Conservation (phyloP, 2,113 vertebrate species). For the Zeus faber region DNA sequence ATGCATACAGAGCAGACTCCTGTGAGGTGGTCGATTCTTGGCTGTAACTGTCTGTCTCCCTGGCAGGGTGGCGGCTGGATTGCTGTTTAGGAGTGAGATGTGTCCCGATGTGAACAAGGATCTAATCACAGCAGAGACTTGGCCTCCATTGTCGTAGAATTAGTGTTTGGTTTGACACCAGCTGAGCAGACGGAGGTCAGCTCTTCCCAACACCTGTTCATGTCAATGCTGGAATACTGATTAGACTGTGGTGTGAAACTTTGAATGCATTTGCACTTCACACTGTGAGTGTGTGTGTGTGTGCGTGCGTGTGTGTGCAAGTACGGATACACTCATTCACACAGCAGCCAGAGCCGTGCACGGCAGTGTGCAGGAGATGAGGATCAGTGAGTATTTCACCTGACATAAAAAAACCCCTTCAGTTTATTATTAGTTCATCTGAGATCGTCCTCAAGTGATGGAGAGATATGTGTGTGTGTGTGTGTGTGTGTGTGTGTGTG, state of each 20-base stretch:
- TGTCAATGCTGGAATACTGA: conserved; percentile 48
- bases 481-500: no score
- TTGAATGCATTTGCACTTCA: conserved; percentile 69
- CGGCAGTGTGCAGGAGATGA: no score
- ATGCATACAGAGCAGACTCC: no score
- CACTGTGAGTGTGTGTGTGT: conserved; percentile 9
- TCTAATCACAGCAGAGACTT: conserved; percentile 55
- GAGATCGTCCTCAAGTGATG: no score
- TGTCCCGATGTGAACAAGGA: conserved; percentile 36
- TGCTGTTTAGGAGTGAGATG: conserved; percentile 41
- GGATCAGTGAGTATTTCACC: no score
- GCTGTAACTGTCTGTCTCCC: conserved; percentile 28
- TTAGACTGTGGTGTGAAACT: conserved; percentile 30
- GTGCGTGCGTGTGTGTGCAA: neutral
- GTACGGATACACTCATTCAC: neutral
- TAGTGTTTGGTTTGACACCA: conserved; percentile 54
- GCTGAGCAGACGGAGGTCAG: conserved; percentile 61
- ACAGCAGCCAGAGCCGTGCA: no score
- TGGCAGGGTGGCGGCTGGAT: conserved; percentile 34
- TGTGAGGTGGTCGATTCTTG: no score
- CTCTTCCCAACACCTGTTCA: conserved; percentile 52
- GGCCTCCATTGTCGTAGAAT: conserved; percentile 53
- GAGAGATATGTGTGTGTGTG: no score
- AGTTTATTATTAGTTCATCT: no score
- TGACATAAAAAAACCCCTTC: no score